Base-by-base conservation (phyloP, 2,888 invertebrate genomes). In the Athetis lepigone region DNA sequence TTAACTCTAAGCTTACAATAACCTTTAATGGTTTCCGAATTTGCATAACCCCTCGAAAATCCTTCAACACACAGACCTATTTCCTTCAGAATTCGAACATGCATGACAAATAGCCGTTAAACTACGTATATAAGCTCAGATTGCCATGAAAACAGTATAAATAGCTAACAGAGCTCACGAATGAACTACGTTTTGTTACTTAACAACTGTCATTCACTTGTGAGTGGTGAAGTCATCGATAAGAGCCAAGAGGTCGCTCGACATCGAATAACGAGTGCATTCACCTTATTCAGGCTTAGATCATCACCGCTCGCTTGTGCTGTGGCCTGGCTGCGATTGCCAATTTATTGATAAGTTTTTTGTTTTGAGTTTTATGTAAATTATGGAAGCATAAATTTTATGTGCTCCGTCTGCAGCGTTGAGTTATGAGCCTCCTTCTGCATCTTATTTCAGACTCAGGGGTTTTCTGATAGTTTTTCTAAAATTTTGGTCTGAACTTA, bases 281-380 rank as follows among this genome's bases (percentile, higher is more conserved):
- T 79, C 79, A 79, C 77, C 79, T 76, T 60, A 59, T 66, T 67
- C 65, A 46, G 52, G 57, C 70, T 80, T 81, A 86, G 81, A 84
- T 85, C 87, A 86, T 82, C 75, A 61, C 42, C 36, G 54, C 59
- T 42, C 51, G 46, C 67, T 78, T 65, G 60, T 50, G 9, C 4
- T 52, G 21, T 40, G n/a, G 27, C 45, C 62, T 52, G 73, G 29
- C 21, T 55, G 11, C n/a, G 56, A 42, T 37, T 47, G 57, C 39
- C 21, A 37, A 42, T 55, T 63, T 74, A n/a, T 49, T 39, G 11
- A 33, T 1, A 3, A 29, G 33, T 4, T 39, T 49, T 16, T 18
- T 21, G 45, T 46, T 4, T n/a, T n/a, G n/a, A 18, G 37, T 46
- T 52, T 52, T 1, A 5, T 8, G 42, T 55, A 25, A 4, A 25